A percentile compares a stretch with the other conserved stretches of the same genome.
Conservation (phyloP, 1,140 invertebrate genomes). For the Drosophila kanapiae region DNA sequence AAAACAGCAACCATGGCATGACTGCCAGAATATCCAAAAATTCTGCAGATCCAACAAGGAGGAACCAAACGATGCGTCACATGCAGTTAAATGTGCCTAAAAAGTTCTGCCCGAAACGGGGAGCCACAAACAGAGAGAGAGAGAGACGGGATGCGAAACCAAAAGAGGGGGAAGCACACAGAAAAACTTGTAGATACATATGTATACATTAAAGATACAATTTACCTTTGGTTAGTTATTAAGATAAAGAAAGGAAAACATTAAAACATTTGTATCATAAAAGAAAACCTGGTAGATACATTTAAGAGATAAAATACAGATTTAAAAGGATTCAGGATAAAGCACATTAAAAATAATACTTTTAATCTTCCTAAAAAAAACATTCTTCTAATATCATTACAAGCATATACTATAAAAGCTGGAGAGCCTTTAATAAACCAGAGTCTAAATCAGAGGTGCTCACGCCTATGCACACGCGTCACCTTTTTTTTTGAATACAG, state of each 20-base stretch:
- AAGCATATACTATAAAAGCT: too few species aligned
- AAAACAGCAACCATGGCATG: slow-evolving; percentile 30
- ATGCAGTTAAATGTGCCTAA: slow-evolving; percentile 73
- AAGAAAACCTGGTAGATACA: too few species aligned
- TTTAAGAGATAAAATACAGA: too few species aligned
- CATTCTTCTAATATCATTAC: background rate
- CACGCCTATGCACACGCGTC: too few species aligned
- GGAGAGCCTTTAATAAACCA: too few species aligned
- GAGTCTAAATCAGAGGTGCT: too few species aligned
- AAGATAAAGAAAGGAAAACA: background rate
- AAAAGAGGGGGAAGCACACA: background rate
- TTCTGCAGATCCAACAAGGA: slow-evolving; percentile 62
- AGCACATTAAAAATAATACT: too few species aligned
- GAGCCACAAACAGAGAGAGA: slow-evolving; percentile 5
- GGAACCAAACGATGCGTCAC: slow-evolving; percentile 68
- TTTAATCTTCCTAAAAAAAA: too few species aligned
- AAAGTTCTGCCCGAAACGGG: slow-evolving; percentile 45
- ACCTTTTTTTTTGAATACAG: too few species aligned
- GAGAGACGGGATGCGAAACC: slow-evolving; percentile 3
- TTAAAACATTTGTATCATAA: background rate
- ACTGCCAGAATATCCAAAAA: slow-evolving; percentile 77
- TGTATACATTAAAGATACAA: background rate
- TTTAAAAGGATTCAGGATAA: too few species aligned
- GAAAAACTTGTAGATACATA: background rate
- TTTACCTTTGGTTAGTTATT: background rate